Evolutionary conservation across 2,888 invertebrate species (phyloP).

Genomic region (Hedya salicella): DNA sequence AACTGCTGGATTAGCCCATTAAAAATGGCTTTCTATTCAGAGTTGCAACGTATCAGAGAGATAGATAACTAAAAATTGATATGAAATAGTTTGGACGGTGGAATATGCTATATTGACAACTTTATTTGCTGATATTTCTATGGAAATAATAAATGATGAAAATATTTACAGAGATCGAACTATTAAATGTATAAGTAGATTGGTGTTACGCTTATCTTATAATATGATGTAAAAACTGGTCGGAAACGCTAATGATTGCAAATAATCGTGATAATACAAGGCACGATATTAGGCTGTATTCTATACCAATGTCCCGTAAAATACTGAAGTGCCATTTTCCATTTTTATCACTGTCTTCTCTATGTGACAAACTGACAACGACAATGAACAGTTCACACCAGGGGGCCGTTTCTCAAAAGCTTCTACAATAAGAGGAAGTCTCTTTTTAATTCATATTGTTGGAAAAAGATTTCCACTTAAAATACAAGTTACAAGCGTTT

Average conservation of each 20-base stretch:
- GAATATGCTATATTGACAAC: background rate
- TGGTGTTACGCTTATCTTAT: slow-evolving; percentile 15
- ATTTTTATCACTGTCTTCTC: background rate
- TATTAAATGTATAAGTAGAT: background rate
- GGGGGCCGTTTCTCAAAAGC: too few relatives aligned
- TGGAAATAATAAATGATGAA: background rate
- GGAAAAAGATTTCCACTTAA: too few relatives aligned
- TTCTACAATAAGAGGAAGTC: too few relatives aligned
- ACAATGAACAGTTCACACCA: too few relatives aligned
- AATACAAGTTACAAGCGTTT: too few relatives aligned
- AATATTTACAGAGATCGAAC: background rate
- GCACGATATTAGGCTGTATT: slow-evolving; percentile 59
- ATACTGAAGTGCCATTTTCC: background rate
- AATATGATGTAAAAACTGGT: slow-evolving; percentile 14
- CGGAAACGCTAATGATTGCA: slow-evolving; percentile 39
- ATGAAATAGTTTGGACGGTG: slow-evolving; percentile 18
- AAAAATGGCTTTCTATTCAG: too few relatives aligned
- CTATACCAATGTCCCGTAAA: slow-evolving; percentile 20
- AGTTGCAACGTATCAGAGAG: too few relatives aligned
- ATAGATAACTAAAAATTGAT: background rate
- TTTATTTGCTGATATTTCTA: background rate
- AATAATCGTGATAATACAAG: slow-evolving; percentile 55
- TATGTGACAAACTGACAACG: too few relatives aligned
- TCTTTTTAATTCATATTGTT: too few relatives aligned
- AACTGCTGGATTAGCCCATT: too few relatives aligned